A percentile compares a stretch with the other conserved stretches of the same genome.
Conservation (phyloP, 1,140 invertebrate genomes). For the Glomeris maerens region DNA sequence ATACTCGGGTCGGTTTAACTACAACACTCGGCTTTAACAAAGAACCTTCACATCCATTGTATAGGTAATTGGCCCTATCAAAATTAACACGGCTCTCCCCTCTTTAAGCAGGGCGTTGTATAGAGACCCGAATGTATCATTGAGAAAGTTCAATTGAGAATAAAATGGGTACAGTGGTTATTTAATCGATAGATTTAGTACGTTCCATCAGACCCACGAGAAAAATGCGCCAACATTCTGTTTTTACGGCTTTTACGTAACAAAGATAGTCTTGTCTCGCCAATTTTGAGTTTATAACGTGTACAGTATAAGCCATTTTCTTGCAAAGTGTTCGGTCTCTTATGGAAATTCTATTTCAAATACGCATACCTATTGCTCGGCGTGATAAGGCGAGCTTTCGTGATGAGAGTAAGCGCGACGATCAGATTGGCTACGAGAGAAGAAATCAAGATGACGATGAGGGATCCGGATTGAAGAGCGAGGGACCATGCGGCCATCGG, state of each 20-base stretch:
- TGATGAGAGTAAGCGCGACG: slow-evolving; percentile 12
- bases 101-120: not conserved
- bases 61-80: not conserved
- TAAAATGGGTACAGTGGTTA: too few relatives aligned
- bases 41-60: not conserved
- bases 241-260: too few relatives aligned
- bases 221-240: too few relatives aligned
- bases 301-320: not conserved
- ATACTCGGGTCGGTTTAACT: not conserved
- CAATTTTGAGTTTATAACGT: not conserved
- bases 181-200: too few relatives aligned
- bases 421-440: slow-evolving; percentile 15
- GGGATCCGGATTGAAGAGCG: slow-evolving; percentile 11
- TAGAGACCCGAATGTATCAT: too few relatives aligned
- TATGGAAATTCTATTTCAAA: not conserved
- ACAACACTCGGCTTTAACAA: not conserved
- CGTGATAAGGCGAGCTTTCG: slow-evolving; percentile 9
- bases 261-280: too few relatives aligned
- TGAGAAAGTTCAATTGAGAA: too few relatives aligned
- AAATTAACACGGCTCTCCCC: not conserved
- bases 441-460: slow-evolving; percentile 11
- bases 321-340: not conserved
- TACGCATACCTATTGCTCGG: slow-evolving; percentile 18
- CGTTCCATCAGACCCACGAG: too few relatives aligned
- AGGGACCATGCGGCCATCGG: not conserved